These are phyloP conservation scores for Eupeodes luniger DNA, from an alignment of 2,888 invertebrate genomes.

Conservation along the genomic window DNA sequence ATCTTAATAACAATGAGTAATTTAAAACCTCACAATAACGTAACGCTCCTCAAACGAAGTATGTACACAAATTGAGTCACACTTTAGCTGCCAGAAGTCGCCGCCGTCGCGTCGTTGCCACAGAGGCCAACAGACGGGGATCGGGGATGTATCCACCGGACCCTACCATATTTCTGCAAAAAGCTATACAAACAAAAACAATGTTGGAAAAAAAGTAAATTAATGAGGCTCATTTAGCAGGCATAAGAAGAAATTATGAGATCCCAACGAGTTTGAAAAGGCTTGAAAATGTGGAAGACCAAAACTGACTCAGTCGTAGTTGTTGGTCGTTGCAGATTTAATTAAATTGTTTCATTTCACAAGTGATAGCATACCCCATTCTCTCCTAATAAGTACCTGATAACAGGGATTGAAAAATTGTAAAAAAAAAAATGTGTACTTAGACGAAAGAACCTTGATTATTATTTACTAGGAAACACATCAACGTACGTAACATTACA, in stretches of 20 bases:
- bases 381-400: slow-evolving; percentile 51
- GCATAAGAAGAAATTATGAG: neutral
- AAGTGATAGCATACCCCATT: slow-evolving; percentile 14
- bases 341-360: slow-evolving; percentile 35
- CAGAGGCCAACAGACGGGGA: too few species aligned
- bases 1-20: slow-evolving; percentile 64
- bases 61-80: slow-evolving; percentile 69
- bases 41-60: slow-evolving; percentile 13
- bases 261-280: neutral
- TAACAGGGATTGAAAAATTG: slow-evolving; percentile 30
- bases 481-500: slow-evolving; percentile 36
- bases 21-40: slow-evolving; percentile 40
- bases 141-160: too few species aligned
- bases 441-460: slow-evolving; percentile 50
- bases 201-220: slow-evolving; percentile 8
- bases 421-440: neutral
- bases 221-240: slow-evolving; percentile 20
- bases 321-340: slow-evolving; percentile 23
- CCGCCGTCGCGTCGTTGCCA: neutral
- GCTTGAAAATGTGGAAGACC: neutral
- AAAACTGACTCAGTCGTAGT: neutral
- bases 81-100: slow-evolving; percentile 20
- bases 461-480: slow-evolving; percentile 15
- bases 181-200: neutral
- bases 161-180: too few species aligned